Percentiles rank a stretch among this genome's conserved stretches.
Evolutionary conservation across 1,140 invertebrate genomes (phyloP).

Genomic region (Pseudomyrmex concolor): DNA sequence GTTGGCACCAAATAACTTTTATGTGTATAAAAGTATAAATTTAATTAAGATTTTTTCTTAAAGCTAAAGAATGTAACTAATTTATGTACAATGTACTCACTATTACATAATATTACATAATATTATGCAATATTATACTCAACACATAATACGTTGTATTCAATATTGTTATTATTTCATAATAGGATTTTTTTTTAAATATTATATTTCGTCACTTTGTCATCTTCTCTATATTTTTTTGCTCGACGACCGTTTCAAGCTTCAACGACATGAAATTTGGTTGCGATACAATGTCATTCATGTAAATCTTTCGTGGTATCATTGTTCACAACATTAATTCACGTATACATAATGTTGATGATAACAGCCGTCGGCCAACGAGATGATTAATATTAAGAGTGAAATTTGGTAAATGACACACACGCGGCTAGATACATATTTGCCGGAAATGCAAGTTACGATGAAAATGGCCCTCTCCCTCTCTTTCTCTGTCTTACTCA

Average conservation of each 20-base stretch:
- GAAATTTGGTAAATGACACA: background rate
- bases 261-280: background rate
- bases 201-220: too few relatives aligned
- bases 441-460: conserved; percentile 40
- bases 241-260: background rate
- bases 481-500: background rate
- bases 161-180: too few relatives aligned
- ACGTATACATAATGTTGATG: background rate
- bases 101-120: too few relatives aligned
- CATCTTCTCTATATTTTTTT: too few relatives aligned
- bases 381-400: conserved; percentile 44
- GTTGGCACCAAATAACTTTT: too few relatives aligned
- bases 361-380: conserved; percentile 1
- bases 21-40: too few relatives aligned
- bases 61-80: too few relatives aligned
- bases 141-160: too few relatives aligned
- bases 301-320: background rate
- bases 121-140: too few relatives aligned
- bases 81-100: too few relatives aligned
- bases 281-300: background rate
- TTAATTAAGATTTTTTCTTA: too few relatives aligned
- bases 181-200: too few relatives aligned
- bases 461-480: background rate
- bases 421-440: background rate
- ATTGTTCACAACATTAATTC: background rate